These are phyloP conservation scores for Macaca mulatta DNA, from an alignment of 2,113 vertebrate genomes.

Conservation along the genomic window DNA sequence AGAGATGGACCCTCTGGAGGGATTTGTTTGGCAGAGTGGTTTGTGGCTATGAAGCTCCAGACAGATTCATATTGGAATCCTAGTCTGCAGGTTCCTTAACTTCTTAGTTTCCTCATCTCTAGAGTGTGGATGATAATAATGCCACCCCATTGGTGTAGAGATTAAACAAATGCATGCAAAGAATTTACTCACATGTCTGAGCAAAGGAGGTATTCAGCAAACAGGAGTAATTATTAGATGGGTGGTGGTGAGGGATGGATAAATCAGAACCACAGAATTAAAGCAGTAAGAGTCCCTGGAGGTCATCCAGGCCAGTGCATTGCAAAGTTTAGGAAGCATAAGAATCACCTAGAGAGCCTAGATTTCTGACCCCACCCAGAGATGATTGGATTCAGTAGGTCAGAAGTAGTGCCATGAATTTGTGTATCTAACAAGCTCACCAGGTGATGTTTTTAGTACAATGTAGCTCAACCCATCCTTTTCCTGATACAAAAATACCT, in stretches of 20 bases:
- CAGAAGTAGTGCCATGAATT: not conserved
- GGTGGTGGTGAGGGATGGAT: not conserved
- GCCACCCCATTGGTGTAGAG: not conserved
- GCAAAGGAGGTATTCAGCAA: not conserved
- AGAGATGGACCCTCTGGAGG: not conserved
- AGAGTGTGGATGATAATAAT: not conserved
- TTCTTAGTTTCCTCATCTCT: not conserved
- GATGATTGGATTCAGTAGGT: not conserved
- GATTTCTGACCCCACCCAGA: not conserved
- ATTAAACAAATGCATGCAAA: not conserved
- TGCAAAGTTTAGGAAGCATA: not conserved
- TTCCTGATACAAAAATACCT: not conserved
- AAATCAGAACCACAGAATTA: not conserved
- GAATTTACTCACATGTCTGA: not conserved
- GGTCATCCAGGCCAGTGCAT: not conserved
- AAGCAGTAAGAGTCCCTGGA: not conserved
- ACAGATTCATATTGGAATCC: not conserved
- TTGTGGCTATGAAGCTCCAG: not conserved
- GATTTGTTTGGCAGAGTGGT: not conserved
- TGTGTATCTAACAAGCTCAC: not conserved
- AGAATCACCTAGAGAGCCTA: not conserved
- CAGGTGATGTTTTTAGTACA: not conserved
- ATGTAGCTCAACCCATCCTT: not conserved
- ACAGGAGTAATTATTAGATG: conserved; percentile 13
- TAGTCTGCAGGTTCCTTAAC: not conserved